Evolutionary conservation across 2,797 vertebrate genomes (phyloP).

Genomic region (Heterohyrax brucei): DNA sequence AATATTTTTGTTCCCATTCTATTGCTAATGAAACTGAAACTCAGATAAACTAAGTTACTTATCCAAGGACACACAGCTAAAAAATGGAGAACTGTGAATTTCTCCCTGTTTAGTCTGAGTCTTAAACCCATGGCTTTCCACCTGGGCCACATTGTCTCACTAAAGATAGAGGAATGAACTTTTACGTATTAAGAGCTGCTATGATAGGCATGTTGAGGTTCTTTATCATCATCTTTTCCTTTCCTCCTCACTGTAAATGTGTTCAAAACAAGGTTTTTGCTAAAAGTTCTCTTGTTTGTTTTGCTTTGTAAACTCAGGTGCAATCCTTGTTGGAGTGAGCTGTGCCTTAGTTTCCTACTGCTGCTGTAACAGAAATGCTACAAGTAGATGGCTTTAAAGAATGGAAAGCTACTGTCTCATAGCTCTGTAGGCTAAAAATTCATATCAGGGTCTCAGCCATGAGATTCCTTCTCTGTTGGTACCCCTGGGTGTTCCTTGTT

Average conservation of each 20-base stretch:
- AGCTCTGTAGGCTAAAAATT: too few species aligned
- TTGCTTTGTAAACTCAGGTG: background rate
- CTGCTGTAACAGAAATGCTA: too few species aligned
- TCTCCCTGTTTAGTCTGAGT: background rate
- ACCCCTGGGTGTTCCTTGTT: too few species aligned
- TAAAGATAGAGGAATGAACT: background rate
- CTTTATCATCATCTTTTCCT: background rate
- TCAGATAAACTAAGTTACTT: slow-evolving; percentile 52
- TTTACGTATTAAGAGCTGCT: background rate
- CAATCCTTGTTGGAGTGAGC: background rate
- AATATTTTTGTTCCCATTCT: background rate
- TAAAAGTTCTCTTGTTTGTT: background rate
- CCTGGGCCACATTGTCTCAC: accelerated
- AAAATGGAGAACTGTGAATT: background rate
- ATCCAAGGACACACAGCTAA: background rate
- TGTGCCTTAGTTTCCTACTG: background rate
- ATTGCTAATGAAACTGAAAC: background rate
- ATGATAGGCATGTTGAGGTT: background rate
- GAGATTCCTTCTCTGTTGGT: too few species aligned
- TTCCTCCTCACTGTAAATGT: background rate
- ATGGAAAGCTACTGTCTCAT: too few species aligned
- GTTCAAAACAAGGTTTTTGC: slow-evolving; percentile 24
- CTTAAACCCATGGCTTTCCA: background rate
- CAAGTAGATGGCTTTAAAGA: too few species aligned
- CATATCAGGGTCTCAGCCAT: too few species aligned